Conservation (phyloP, 1,140 invertebrate species). For the Campoletis sonorensis region DNA sequence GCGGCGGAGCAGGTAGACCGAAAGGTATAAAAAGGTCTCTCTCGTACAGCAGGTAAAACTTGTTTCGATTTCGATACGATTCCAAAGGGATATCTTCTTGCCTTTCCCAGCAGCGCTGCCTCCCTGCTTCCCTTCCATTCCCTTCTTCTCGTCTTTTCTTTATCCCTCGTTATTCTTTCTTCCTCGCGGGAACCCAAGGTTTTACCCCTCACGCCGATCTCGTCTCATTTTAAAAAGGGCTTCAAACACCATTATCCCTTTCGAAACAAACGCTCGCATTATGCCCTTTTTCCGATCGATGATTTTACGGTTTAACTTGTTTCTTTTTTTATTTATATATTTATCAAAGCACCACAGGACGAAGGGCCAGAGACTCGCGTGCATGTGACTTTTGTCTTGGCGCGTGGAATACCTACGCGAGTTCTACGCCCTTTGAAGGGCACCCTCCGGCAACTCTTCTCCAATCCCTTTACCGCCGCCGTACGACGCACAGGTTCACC, state of each 20-base stretch:
- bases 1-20: conserved; percentile 25
- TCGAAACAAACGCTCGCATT: too few species aligned
- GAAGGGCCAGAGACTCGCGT: neutral
- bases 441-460: neutral
- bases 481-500: neutral
- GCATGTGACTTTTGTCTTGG: conserved; percentile 11
- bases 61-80: conserved; percentile 46
- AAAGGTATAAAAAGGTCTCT: conserved; percentile 34
- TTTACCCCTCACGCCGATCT: neutral
- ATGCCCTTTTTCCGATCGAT: too few species aligned
- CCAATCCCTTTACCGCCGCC: too few species aligned
- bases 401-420: neutral
- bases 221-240: too few species aligned
- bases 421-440: neutral
- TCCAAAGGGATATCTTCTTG: conserved; percentile 31
- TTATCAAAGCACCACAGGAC: neutral
- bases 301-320: neutral
- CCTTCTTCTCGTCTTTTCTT: neutral
- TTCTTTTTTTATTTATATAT: neutral
- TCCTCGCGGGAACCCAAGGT: neutral
- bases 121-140: too few species aligned
- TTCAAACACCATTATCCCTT: too few species aligned
- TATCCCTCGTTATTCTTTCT: neutral
- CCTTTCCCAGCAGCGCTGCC: conserved; percentile 1
- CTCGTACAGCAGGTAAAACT: conserved; percentile 43